phyloP scores from a whole-genome alignment of 2,113 vertebrate genomes.

The Lepisosteus osseus region DNA sequence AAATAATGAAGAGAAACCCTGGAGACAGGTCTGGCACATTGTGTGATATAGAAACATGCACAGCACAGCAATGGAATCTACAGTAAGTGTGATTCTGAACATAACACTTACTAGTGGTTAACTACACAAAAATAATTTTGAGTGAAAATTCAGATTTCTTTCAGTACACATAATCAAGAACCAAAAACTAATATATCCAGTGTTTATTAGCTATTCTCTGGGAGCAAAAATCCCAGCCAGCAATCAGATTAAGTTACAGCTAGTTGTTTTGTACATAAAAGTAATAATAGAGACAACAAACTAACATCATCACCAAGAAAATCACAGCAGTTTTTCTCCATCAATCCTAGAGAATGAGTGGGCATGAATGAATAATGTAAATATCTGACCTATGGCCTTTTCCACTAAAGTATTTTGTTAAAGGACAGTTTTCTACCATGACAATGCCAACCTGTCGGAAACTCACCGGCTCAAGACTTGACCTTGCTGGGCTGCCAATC shows the following conservation, averaged over 20 bases:
- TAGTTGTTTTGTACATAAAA: neutral
- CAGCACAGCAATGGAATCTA: constrained; percentile 2
- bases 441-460: too few species aligned
- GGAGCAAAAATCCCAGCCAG: neutral
- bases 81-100: constrained; percentile 27
- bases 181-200: constrained; percentile 2
- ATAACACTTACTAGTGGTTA: constrained; percentile 8
- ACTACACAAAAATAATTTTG: constrained; percentile 3
- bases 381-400: too few species aligned
- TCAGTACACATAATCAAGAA: constrained; percentile 8
- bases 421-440: too few species aligned
- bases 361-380: too few species aligned
- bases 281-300: neutral
- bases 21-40: constrained; percentile 12
- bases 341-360: too few species aligned
- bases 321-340: too few species aligned
- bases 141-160: constrained; percentile 5
- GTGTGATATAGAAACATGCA: constrained; percentile 36
- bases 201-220: neutral
- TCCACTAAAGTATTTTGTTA: too few species aligned
- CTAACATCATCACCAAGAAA: too few species aligned
- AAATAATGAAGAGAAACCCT: constrained; percentile 32
- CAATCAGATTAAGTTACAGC: neutral
- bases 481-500: too few species aligned
- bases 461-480: too few species aligned